Base-by-base conservation (phyloP, 1,140 invertebrate genomes). In the Philopotamus ludificatus region DNA sequence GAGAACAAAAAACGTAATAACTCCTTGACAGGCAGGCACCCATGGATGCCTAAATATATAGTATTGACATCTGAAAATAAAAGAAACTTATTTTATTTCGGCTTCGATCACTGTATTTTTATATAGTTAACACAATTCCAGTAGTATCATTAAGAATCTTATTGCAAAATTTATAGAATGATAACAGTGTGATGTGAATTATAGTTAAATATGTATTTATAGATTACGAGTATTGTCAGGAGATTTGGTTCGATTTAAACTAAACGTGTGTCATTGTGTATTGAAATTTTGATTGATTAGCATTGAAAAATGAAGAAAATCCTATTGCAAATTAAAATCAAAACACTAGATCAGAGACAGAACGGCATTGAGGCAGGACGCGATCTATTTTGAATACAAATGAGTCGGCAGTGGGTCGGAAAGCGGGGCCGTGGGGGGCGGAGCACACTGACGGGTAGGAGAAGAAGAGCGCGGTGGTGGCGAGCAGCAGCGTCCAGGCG, bases 1-100 rank as follows among this genome's bases (percentile, higher is more conserved):
- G 78, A 99, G 81, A 71, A 99, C 95, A 84, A 98, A 96, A 78
- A 98, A 89, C 69, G 95, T 94, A 71, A 99, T 89, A 70, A 98
- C 86, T 69, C 89, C 94, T 85, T 99, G 94, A 75, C 90, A 89
- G 69, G 93, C 89, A 70, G 93, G 93, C 70, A 98, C 90, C 86
- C 91, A 94, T 84, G 91, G 87, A 81, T 91, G 86, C 73, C 83
- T 85, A 73, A 85, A 81, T 65, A 90, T 79, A 77, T 92, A 93
- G 80, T 92, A 93, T 77, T 89, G 88, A 77, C 93, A 95, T 75
- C 95, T 97, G 82, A 44, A 86, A 87, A 73, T 71, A 74, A 49
- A 41, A 42, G 1, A 4, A 58, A 34, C 20, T 15, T 10, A 9
- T 8, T 9, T 7, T 22, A 54, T 4, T 21, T 21, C 15, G 28